phyloP scores from a whole-genome alignment of 2,888 invertebrate genomes.

The Cordilura impudica region DNA sequence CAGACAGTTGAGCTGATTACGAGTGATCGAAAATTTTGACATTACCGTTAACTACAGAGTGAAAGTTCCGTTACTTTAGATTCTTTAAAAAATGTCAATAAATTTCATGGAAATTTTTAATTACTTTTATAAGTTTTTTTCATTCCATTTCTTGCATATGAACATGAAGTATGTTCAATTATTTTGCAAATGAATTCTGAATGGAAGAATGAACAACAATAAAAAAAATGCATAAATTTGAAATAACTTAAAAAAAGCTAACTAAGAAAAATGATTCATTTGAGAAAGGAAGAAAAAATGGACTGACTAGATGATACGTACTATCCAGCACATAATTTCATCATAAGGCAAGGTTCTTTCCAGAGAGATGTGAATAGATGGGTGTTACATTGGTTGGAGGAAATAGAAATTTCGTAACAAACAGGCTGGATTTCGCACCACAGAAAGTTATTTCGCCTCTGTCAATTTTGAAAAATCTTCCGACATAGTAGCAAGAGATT shows the following conservation, averaged over 20 bases:
- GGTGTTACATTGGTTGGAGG: not conserved
- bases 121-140: slow-evolving; percentile 38
- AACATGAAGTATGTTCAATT: slow-evolving; percentile 59
- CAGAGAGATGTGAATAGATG: not conserved
- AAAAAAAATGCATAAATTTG: slow-evolving; percentile 53
- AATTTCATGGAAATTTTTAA: slow-evolving; percentile 51
- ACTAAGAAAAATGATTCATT: slow-evolving; percentile 47
- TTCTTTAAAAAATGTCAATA: slow-evolving; percentile 30
- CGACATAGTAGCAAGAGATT: too few species aligned
- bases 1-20: too few species aligned
- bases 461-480: too few species aligned
- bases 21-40: too few species aligned
- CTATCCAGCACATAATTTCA: not conserved
- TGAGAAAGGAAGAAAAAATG: slow-evolving; percentile 2
- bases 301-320: not conserved
- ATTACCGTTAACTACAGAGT: too few species aligned
- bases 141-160: slow-evolving; percentile 37
- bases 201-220: slow-evolving; percentile 25
- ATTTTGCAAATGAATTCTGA: slow-evolving; percentile 58
- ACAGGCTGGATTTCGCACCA: too few species aligned
- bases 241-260: slow-evolving; percentile 27
- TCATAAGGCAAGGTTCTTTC: slow-evolving; percentile 14
- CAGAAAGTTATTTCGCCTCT: too few species aligned
- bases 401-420: too few species aligned
- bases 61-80: too few species aligned